These are phyloP conservation scores for Phallusia fumigata DNA, from an alignment of 23 tunicate genomes.

Conservation along the genomic window DNA sequence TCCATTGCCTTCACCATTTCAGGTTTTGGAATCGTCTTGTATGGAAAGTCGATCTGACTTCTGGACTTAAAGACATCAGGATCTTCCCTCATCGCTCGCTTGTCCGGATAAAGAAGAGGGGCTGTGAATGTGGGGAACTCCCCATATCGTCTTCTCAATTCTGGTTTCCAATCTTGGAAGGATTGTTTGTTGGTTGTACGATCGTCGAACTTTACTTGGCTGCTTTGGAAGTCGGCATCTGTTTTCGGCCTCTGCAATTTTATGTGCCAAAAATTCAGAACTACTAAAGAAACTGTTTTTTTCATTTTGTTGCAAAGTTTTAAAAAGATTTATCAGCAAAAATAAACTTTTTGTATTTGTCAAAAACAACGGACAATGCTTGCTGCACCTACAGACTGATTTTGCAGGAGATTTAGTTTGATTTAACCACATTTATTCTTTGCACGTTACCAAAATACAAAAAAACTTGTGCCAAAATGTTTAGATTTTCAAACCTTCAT, in stretches of 20 bases:
- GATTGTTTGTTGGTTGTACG: constrained; percentile 72
- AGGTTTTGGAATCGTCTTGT: constrained; percentile 68
- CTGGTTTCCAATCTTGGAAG: constrained; percentile 62
- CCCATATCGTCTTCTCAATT: constrained; percentile 61
- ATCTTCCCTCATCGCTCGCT: constrained; percentile 7
- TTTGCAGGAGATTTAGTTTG: no score
- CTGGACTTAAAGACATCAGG: constrained; percentile 57
- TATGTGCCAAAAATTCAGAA: no score
- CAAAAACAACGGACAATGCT: no score
- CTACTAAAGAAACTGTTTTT: no score
- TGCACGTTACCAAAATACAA: no score
- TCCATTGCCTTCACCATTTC: constrained; percentile 62
- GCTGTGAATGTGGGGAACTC: constrained; percentile 77
- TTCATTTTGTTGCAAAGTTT: no score
- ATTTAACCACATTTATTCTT: no score
- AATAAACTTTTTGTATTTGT: no score
- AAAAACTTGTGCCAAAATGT: no score
- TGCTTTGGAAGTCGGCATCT: constrained; percentile 11
- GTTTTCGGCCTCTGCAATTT: constrained; percentile 42
- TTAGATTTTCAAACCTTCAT: no score
- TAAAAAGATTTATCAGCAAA: no score
- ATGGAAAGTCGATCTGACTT: constrained; percentile 80
- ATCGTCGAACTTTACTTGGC: constrained; percentile 55
- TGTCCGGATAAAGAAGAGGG: constrained; percentile 70
- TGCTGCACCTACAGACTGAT: no score